Percentiles rank a stretch among this genome's conserved stretches.
phyloP scores from a whole-genome alignment of 2,797 vertebrate genomes.

The Sylvilagus floridanus region DNA sequence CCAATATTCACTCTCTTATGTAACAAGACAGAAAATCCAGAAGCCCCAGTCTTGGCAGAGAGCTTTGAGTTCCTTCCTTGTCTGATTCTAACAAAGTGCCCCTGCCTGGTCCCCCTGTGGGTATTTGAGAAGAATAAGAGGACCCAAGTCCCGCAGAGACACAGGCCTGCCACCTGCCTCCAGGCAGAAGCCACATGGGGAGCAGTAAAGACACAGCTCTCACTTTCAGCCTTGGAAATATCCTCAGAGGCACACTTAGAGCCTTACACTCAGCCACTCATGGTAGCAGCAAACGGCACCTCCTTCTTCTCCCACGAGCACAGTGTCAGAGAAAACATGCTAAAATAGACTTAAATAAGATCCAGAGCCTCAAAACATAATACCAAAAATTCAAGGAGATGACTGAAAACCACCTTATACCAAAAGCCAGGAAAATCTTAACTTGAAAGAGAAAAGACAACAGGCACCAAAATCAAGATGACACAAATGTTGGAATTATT shows the following conservation, averaged over 20 bases:
- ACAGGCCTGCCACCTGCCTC: rapidly evolving
- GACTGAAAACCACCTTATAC: not conserved
- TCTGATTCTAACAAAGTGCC: not conserved
- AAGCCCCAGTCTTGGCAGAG: not conserved
- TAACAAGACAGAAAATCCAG: not conserved
- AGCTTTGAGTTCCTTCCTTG: not conserved
- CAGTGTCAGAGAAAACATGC: not conserved
- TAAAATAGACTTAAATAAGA: conserved; percentile 17
- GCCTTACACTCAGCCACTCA: not conserved
- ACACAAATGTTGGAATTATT: not conserved
- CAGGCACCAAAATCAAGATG: conserved; percentile 5
- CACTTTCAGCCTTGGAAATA: not conserved
- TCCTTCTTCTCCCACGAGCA: not conserved
- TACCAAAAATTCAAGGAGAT: not conserved
- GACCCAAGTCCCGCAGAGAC: not conserved
- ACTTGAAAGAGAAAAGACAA: conserved; percentile 41
- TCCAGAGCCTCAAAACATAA: not conserved
- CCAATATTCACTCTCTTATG: not conserved
- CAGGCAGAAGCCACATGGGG: not conserved
- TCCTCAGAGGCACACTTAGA: not conserved
- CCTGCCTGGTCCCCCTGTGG: too few relatives aligned
- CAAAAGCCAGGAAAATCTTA: conserved; percentile 26
- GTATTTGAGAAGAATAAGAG: not conserved
- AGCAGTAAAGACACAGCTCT: not conserved
- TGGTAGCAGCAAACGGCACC: not conserved